These are phyloP conservation scores for Xestia ashworthii DNA, from an alignment of 2,888 invertebrate genomes.

Conservation along the genomic window DNA sequence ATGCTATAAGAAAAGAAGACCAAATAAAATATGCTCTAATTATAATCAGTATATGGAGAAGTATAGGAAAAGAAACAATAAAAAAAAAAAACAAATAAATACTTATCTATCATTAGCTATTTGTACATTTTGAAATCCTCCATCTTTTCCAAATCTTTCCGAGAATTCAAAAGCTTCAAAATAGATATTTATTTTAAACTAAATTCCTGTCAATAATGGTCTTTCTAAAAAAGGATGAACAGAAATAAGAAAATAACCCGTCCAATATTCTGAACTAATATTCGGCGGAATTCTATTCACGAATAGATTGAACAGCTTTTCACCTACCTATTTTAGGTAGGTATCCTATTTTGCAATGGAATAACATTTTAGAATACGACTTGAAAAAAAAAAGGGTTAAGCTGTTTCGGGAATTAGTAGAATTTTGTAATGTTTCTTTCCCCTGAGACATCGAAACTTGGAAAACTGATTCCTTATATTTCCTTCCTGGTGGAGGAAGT, in stretches of 20 bases:
- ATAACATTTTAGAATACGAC: background rate
- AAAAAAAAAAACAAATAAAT: no score
- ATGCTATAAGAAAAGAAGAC: background rate
- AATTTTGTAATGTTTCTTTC: background rate
- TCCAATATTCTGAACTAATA: background rate
- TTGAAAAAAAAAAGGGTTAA: background rate
- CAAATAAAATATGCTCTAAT: background rate
- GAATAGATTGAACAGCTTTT: background rate
- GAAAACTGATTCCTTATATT: slow-evolving; percentile 5
- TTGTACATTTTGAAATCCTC: background rate
- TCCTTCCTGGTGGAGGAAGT: slow-evolving; percentile 13
- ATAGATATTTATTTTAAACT: background rate
- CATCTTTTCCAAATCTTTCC: background rate
- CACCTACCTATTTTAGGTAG: background rate
- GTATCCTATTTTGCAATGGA: background rate
- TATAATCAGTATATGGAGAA: background rate
- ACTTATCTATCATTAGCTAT: background rate
- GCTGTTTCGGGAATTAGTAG: background rate
- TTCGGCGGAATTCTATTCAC: background rate
- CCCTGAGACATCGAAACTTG: background rate
- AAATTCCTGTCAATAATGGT: background rate
- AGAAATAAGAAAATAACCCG: background rate
- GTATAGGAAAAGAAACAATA: background rate
- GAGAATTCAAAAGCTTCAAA: background rate
- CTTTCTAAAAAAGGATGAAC: background rate